phyloP scores from a whole-genome alignment of 2,113 vertebrate genomes.

The Corythornis vintsioides region DNA sequence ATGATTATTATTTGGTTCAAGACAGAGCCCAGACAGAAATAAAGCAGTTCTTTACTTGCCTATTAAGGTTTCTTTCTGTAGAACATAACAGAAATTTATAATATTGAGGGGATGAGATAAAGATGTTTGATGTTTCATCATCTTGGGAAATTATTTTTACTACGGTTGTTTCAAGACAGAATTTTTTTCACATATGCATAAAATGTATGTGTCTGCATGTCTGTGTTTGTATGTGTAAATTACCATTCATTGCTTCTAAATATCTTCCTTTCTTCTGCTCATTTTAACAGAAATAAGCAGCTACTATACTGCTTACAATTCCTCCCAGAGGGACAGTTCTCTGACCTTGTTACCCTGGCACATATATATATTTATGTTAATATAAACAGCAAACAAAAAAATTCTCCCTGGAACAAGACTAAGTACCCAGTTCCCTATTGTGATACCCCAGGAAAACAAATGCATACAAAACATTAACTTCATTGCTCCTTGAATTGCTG shows the following conservation, averaged over 20 bases:
- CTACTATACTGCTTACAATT: not conserved
- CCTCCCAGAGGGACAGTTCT: not conserved
- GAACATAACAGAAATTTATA: not conserved
- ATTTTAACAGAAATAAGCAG: not conserved
- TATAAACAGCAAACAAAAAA: not conserved
- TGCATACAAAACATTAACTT: not conserved
- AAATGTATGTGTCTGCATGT: not conserved
- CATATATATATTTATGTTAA: not conserved
- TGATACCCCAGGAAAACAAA: not conserved
- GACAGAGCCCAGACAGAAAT: not conserved
- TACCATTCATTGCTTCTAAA: not conserved
- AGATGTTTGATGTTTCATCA: not conserved
- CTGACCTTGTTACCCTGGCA: not conserved
- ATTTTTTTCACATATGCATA: not conserved
- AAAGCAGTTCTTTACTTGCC: not conserved
- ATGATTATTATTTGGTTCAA: not conserved
- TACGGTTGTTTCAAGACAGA: not conserved
- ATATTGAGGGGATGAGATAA: not conserved
- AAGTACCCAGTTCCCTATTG: not conserved
- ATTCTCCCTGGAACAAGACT: not conserved
- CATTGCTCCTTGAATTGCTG: not conserved
- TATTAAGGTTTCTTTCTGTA: not conserved
- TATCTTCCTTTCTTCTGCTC: not conserved
- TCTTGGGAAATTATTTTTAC: not conserved
- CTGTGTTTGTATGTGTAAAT: not conserved